phyloP scores from a whole-genome alignment of 2,113 vertebrate genomes.

The Tachycineta bicolor region DNA sequence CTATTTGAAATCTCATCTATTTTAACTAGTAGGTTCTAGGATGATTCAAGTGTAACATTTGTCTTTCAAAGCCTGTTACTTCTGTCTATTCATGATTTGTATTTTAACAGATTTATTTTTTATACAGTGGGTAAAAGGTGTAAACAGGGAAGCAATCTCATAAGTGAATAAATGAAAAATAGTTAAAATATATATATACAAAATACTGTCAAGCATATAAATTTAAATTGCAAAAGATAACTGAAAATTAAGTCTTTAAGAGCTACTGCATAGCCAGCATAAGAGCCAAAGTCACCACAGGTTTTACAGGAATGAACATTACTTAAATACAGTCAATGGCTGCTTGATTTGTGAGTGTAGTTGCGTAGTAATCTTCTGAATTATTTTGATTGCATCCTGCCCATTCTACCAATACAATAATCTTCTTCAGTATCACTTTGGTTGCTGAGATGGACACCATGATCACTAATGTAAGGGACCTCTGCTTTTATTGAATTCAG shows the following conservation, averaged over 20 bases:
- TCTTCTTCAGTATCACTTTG: background rate
- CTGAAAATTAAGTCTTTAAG: background rate
- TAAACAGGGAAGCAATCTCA: background rate
- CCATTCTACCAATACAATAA: background rate
- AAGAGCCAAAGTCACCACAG: background rate
- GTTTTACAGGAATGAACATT: background rate
- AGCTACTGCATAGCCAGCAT: background rate
- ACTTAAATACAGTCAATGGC: background rate
- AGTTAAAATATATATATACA: background rate
- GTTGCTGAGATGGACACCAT: background rate
- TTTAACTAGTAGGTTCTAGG: conserved; percentile 29
- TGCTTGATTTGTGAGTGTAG: background rate
- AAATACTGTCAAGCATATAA: background rate
- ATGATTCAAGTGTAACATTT: background rate
- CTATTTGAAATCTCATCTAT: background rate
- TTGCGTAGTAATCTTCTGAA: background rate
- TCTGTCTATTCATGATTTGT: background rate
- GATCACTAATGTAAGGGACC: background rate
- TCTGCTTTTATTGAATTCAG: background rate
- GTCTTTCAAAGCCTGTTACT: background rate
- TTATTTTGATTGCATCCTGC: background rate
- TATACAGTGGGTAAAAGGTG: background rate
- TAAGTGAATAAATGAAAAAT: background rate
- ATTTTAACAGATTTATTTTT: background rate
- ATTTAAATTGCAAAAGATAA: background rate